Evolutionary conservation across 2,113 vertebrate genomes (phyloP).

Genomic region (Asarcornis scutulata): DNA sequence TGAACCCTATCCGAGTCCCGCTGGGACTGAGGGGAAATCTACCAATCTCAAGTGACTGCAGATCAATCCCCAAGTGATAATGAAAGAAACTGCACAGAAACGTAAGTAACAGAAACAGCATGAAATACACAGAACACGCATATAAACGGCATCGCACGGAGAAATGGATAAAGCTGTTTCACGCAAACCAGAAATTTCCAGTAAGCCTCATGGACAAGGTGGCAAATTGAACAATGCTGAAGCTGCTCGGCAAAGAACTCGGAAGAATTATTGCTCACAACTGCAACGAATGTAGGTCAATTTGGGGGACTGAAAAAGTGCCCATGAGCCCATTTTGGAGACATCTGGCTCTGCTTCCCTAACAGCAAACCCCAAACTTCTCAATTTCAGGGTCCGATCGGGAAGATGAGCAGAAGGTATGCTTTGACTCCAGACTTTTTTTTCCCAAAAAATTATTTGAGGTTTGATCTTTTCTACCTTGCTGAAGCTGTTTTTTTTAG

Average conservation of each 20-base stretch:
- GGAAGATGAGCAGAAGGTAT: background rate
- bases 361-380: background rate
- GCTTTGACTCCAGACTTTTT: background rate
- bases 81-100: background rate
- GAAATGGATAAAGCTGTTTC: background rate
- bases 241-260: background rate
- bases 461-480: background rate
- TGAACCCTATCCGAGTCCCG: background rate
- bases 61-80: background rate
- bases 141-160: background rate
- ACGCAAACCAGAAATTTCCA: constrained; percentile 17
- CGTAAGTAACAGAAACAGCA: background rate
- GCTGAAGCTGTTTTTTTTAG: background rate
- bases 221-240: background rate
- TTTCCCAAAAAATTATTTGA: background rate
- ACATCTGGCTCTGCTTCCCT: background rate
- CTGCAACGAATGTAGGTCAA: constrained; percentile 19
- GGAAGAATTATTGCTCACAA: constrained; percentile 4
- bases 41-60: background rate
- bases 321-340: background rate
- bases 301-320: constrained; percentile 14
- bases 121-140: background rate
- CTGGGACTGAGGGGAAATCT: background rate
- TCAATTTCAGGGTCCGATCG: background rate
- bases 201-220: background rate